Conservation (phyloP, 1,140 invertebrate species). For the Holcopasites calliopsidis region DNA sequence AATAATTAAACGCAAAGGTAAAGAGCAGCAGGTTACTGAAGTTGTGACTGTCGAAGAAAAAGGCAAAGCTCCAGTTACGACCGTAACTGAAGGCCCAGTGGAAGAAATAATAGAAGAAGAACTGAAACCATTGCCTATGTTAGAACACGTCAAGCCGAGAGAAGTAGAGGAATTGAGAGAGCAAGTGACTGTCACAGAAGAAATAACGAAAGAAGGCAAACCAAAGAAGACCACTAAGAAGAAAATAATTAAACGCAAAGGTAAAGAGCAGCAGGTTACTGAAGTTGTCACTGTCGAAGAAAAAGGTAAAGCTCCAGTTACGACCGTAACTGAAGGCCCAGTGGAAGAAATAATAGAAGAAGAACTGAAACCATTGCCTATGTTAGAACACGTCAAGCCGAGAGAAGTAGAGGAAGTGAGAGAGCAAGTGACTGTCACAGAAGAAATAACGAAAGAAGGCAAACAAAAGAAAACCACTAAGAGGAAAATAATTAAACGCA, state of each 20-base stretch:
- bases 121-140: not conserved
- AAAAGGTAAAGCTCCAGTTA: slow-evolving; percentile 65
- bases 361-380: slow-evolving; percentile 81
- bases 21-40: slow-evolving; percentile 65
- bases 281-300: slow-evolving; percentile 68
- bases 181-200: slow-evolving; percentile 76
- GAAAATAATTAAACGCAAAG: slow-evolving; percentile 76
- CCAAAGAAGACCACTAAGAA: slow-evolving; percentile 68
- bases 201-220: slow-evolving; percentile 71
- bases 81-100: not conserved
- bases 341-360: slow-evolving; percentile 72
- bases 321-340: slow-evolving; percentile 43
- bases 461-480: slow-evolving; percentile 69
- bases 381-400: slow-evolving; percentile 83
- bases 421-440: slow-evolving; percentile 68
- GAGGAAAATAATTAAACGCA: slow-evolving; percentile 42
- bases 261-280: slow-evolving; percentile 68
- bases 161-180: slow-evolving; percentile 73
- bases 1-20: slow-evolving; percentile 64
- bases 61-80: slow-evolving; percentile 56
- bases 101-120: slow-evolving; percentile 33
- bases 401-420: slow-evolving; percentile 68
- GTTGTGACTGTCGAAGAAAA: slow-evolving; percentile 73
- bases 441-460: slow-evolving; percentile 72
- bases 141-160: slow-evolving; percentile 41